phyloP scores from a whole-genome alignment of 2,113 vertebrate species.

The Syngnathus scovelli region DNA sequence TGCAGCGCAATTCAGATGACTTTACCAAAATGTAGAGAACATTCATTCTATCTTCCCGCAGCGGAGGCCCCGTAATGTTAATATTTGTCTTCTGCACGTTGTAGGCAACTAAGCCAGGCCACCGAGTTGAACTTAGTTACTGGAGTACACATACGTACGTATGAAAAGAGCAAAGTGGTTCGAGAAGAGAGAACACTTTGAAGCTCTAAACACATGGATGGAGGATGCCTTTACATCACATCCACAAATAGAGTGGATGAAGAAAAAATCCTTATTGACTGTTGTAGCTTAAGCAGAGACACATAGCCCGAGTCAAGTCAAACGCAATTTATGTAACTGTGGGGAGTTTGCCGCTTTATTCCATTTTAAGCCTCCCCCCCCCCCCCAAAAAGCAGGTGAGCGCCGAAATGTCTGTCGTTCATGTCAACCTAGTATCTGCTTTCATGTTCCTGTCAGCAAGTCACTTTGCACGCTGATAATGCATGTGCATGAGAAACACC shows the following conservation, averaged over 20 bases:
- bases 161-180: constrained; percentile 60
- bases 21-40: constrained; percentile 29
- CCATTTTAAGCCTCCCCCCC: constrained; percentile 9
- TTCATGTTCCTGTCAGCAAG: constrained; percentile 13
- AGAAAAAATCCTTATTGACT: constrained; percentile 19
- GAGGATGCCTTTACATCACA: constrained; percentile 50
- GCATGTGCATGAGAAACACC: neutral
- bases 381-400: constrained; percentile 5
- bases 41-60: constrained; percentile 19
- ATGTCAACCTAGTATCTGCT: constrained; percentile 3
- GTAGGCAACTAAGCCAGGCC: constrained; percentile 29
- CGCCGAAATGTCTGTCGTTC: constrained; percentile 15
- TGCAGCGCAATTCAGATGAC: neutral
- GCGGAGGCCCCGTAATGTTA: constrained; percentile 51
- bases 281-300: constrained; percentile 21
- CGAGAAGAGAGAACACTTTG: constrained; percentile 52
- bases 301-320: neutral
- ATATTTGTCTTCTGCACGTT: constrained; percentile 65
- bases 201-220: constrained; percentile 57
- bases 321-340: constrained; percentile 15
- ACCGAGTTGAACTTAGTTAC: constrained; percentile 32
- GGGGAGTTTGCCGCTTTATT: constrained; percentile 17
- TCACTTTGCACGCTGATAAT: neutral
- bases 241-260: constrained; percentile 49
- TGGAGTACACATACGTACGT: constrained; percentile 59